phyloP scores from a whole-genome alignment of 2,888 invertebrate species.

The Conomelus anceps region DNA sequence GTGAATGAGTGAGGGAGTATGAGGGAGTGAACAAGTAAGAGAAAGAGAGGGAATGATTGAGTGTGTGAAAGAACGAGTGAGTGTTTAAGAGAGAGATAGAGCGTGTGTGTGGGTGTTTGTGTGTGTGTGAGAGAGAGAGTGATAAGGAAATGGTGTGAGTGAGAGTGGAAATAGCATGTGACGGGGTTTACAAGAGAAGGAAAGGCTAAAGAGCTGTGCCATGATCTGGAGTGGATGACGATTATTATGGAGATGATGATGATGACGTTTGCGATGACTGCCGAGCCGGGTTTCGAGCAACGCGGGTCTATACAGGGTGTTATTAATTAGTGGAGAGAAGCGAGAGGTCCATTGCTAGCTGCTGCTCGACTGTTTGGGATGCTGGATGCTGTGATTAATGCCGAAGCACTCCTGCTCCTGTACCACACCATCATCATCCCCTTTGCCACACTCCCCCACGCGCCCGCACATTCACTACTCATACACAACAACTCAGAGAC shows the following conservation, averaged over 20 bases:
- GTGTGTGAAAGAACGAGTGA: background rate
- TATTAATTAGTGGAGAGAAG: background rate
- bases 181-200: too few species aligned
- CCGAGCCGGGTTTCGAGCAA: background rate
- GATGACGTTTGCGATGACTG: background rate
- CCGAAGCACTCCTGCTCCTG: background rate
- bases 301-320: background rate
- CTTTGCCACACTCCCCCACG: background rate
- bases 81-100: background rate
- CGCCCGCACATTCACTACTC: background rate
- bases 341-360: background rate
- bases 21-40: background rate
- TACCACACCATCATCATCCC: background rate
- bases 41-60: background rate
- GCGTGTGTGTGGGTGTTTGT: constrained; percentile 1
- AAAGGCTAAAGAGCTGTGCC: too few species aligned
- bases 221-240: background rate
- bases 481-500: too few species aligned
- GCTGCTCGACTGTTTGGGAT: background rate
- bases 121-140: background rate
- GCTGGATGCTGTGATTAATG: background rate
- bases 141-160: background rate
- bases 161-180: background rate
- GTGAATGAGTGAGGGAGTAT: background rate
- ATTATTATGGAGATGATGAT: background rate